Evolutionary conservation across 1,140 invertebrate genomes (phyloP), one percentile per base, ranked within the genome.

Genomic region (Drosophila yakuba): DNA sequence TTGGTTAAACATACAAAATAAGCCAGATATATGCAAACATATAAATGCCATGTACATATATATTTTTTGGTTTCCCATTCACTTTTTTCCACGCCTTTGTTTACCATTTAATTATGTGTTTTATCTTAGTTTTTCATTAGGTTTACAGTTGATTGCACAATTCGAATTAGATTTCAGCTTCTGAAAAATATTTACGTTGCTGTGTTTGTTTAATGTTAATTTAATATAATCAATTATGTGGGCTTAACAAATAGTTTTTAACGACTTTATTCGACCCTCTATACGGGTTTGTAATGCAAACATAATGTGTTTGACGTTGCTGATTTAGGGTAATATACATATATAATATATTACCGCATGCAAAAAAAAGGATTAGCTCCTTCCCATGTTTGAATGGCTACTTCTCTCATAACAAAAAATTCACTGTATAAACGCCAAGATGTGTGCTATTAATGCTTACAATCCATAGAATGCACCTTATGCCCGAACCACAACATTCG

Each of bases 131-230:
- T 84, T 83, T 84, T 84, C 76, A 67, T 64, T 72, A 63, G 60
- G 43, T 57, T 82, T 55, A 57, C 63, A 41, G 83, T 61, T 76
- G 62, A 83, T 55, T 74, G 57, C 61, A 71, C 68, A 84, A 63
- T 64, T 63, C 17, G 69, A 59, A 63, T 61, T 55, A 73, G 43
- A 62, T 54, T 58, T 17, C 44, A 15, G 63, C 14, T 55, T 43
- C 56, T 48, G 62, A 45, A 38, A 57, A 66, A 45, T 86, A 73
- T 86, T 82, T 79, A 75, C 63, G 50, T 15, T 64, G 50, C 74
- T 41, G 50, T 86, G 82, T 86, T 88, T 86, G 80, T 50, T 75
- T 61, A 78, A 79, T 88, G 82, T 82, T 82, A 78, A 88, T 88
- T 72, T 73, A 66, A 79, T 82, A 63, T 59, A 76, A 73, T 82